Evolutionary conservation across 2,797 vertebrate species (phyloP).

Genomic region (Pangasius djambal): DNA sequence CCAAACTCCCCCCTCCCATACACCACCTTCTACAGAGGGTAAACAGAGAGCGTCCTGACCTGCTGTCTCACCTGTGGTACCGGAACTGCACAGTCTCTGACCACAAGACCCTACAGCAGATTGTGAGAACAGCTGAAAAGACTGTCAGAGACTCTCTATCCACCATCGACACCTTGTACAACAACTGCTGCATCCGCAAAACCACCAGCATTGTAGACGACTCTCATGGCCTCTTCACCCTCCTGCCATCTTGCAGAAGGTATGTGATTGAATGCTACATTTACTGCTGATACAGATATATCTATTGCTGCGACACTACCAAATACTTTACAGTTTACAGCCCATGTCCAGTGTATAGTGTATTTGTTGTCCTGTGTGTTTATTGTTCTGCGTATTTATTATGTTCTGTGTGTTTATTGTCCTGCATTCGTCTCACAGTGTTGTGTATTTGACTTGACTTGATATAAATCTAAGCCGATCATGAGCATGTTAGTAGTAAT

Average conservation of each 20-base stretch:
- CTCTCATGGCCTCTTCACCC: neutral
- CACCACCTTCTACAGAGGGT: neutral
- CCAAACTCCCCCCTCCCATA: neutral
- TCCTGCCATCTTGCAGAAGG: neutral
- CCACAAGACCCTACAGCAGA: neutral
- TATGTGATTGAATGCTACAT: neutral
- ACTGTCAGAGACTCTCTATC: neutral
- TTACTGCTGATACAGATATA: neutral
- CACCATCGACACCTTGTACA: neutral
- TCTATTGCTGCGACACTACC: neutral
- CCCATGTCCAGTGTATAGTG: neutral
- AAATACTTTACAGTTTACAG: neutral
- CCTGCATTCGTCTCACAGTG: neutral
- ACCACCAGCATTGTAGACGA: neutral
- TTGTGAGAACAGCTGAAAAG: neutral
- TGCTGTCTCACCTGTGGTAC: neutral
- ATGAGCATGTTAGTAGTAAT: neutral
- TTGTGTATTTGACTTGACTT: neutral
- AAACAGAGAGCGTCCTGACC: neutral
- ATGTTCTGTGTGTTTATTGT: neutral
- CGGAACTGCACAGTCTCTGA: neutral
- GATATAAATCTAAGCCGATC: neutral
- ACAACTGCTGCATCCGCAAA: neutral
- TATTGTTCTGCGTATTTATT: neutral
- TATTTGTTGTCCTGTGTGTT: neutral